Evolutionary conservation across 2,113 vertebrate species (phyloP).

Genomic region (Zootoca vivipara): DNA sequence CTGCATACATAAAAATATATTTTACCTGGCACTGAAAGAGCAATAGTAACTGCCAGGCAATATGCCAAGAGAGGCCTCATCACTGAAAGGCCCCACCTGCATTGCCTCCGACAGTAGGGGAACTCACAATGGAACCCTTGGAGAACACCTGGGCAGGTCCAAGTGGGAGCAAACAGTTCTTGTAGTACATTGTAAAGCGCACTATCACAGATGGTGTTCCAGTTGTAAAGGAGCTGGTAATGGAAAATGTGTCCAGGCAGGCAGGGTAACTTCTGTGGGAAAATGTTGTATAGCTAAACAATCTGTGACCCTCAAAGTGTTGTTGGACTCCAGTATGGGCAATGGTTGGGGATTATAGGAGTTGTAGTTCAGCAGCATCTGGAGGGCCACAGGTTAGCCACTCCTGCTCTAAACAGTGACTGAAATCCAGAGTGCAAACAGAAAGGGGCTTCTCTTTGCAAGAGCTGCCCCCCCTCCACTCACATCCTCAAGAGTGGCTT

Average conservation of each 20-base stretch:
- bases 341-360: no score
- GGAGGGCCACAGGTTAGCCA: no score
- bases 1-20: background rate
- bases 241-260: background rate
- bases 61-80: background rate
- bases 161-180: background rate
- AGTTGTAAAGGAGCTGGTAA: background rate
- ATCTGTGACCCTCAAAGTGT: background rate
- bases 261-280: background rate
- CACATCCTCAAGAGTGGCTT: background rate
- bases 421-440: background rate
- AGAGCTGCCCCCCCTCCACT: no score
- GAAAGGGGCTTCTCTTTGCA: background rate
- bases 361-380: no score
- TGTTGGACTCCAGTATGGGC: no score
- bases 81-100: background rate
- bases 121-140: background rate
- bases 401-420: background rate
- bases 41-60: background rate
- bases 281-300: background rate
- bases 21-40: background rate
- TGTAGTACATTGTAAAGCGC: background rate
- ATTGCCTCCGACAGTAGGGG: background rate
- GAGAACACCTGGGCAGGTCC: background rate
- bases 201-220: background rate